phyloP scores from a whole-genome alignment of 2,113 vertebrate species.

The Tautogolabrus adspersus region DNA sequence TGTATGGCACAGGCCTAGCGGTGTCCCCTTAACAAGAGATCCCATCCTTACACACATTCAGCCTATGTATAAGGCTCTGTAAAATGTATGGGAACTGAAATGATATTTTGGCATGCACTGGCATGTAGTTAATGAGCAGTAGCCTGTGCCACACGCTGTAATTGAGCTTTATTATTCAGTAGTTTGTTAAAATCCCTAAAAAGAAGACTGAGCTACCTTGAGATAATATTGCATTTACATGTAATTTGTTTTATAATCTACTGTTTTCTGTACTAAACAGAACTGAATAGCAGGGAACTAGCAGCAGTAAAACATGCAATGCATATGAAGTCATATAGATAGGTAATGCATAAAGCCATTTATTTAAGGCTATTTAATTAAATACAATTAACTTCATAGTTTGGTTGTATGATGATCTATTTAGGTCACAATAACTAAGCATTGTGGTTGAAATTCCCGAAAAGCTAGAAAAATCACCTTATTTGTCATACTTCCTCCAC shows the following conservation, averaged over 20 bases:
- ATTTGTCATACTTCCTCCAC: background rate
- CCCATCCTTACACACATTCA: slow-evolving; percentile 5
- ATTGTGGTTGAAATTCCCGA: background rate
- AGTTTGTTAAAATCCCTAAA: background rate
- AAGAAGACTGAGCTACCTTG: background rate
- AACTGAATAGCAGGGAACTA: background rate
- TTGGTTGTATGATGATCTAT: background rate
- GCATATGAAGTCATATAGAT: background rate
- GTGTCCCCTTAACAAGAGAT: background rate
- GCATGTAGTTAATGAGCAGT: background rate
- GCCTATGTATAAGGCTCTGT: background rate
- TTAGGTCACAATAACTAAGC: background rate
- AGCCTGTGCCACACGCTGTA: background rate
- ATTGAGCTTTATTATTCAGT: background rate
- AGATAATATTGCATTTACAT: background rate
- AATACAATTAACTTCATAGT: background rate
- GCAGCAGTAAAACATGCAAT: background rate
- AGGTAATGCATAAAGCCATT: background rate
- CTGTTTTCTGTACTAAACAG: background rate
- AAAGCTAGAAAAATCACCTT: background rate
- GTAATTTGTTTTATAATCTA: too few relatives aligned
- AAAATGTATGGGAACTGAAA: background rate
- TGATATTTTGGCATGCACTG: background rate
- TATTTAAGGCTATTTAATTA: too few relatives aligned
- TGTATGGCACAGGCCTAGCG: slow-evolving; percentile 24